phyloP scores from a whole-genome alignment of 1,140 invertebrate species.

The Panulirus ornatus region DNA sequence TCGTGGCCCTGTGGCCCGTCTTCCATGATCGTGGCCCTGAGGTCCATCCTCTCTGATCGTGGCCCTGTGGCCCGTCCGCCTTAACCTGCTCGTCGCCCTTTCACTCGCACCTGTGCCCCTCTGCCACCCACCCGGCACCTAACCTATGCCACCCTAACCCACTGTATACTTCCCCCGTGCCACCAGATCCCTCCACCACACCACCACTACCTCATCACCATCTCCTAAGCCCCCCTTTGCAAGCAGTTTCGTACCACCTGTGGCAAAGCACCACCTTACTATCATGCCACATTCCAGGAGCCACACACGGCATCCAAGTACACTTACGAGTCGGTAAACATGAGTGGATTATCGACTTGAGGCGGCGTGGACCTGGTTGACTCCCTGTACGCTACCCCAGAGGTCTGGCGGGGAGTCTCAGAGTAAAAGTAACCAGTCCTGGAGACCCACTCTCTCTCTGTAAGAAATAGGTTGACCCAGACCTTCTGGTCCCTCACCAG shows the following conservation, averaged over 20 bases:
- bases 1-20: constrained; percentile 18
- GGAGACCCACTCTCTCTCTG: constrained; percentile 19
- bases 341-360: neutral
- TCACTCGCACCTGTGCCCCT: constrained; percentile 6
- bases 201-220: neutral
- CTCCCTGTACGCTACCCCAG: neutral
- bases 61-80: constrained; percentile 13
- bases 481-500: constrained; percentile 23
- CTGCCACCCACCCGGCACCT: neutral
- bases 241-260: too few relatives aligned
- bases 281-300: neutral
- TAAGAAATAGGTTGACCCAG: constrained; percentile 44
- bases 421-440: constrained; percentile 9
- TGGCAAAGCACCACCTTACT: too few relatives aligned
- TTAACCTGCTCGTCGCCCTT: neutral
- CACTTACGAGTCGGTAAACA: neutral
- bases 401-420: neutral
- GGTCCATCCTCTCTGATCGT: too few relatives aligned
- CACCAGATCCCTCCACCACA: neutral
- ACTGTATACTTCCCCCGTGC: neutral
- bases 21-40: too few relatives aligned
- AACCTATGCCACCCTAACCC: neutral
- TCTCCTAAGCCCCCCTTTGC: too few relatives aligned
- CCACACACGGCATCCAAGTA: neutral
- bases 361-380: neutral